Evolutionary conservation across 2,888 invertebrate species (phyloP).

Genomic region (Sphaeridia pumilis): DNA sequence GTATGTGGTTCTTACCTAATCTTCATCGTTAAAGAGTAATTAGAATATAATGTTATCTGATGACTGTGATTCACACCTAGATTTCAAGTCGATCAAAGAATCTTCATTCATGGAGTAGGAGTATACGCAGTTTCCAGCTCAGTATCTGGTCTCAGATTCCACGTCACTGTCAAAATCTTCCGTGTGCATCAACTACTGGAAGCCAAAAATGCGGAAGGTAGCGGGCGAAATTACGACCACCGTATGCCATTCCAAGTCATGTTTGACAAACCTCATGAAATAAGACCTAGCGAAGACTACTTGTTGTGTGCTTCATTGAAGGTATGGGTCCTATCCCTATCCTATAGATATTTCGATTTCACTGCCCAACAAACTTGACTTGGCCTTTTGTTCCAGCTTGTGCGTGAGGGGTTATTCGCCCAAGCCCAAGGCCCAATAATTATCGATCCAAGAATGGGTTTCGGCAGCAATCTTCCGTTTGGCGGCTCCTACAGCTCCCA

Average conservation of each 20-base stretch:
- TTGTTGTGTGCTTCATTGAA: conserved; percentile 67
- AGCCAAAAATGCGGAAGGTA: conserved; percentile 23
- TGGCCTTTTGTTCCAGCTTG: conserved; percentile 15
- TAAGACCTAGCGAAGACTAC: conserved; percentile 63
- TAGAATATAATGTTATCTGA: neutral
- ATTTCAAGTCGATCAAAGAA: conserved; percentile 65
- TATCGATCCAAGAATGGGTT: conserved; percentile 1
- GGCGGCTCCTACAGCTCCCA: conserved; percentile 26
- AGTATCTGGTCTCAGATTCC: conserved; percentile 52
- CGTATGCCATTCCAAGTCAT: conserved; percentile 42
- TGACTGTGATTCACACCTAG: conserved; percentile 45
- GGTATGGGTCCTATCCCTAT: no score
- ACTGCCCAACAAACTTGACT: no score
- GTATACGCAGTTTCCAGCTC: conserved; percentile 55
- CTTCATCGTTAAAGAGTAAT: neutral
- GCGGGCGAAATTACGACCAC: conserved; percentile 32
- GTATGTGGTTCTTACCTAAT: conserved; percentile 11
- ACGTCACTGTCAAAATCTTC: conserved; percentile 22
- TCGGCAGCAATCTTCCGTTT: conserved; percentile 7
- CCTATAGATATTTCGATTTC: no score
- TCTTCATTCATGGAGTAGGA: conserved; percentile 73
- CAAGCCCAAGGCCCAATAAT: no score
- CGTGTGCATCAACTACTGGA: conserved; percentile 18
- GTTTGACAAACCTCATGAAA: conserved; percentile 75
- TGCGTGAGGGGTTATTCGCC: conserved; percentile 17